Percentiles rank a stretch among this genome's conserved stretches.
phyloP scores from a whole-genome alignment of 2,797 vertebrate species.

The Argya squamiceps region DNA sequence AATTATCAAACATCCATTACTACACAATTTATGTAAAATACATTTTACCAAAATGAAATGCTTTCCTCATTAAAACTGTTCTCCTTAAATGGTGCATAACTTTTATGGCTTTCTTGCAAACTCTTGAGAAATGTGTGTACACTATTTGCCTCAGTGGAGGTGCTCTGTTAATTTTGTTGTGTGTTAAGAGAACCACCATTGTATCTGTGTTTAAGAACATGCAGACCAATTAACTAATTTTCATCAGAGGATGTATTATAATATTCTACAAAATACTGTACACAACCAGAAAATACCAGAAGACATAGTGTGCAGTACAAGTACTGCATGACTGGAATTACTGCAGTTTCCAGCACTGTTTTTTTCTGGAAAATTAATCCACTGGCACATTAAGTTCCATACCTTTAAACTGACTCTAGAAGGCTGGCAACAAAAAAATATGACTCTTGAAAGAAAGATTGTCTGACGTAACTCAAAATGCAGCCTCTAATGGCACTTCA shows the following conservation, averaged over 20 bases:
- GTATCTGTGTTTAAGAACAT: not conserved
- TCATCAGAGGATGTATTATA: not conserved
- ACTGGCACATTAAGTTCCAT: not conserved
- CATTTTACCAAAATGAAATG: not conserved
- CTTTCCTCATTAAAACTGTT: not conserved
- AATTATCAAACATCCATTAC: not conserved
- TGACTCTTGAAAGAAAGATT: not conserved
- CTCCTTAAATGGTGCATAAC: not conserved
- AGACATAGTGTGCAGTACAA: not conserved
- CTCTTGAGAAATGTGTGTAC: rapidly evolving
- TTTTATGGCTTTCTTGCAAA: not conserved
- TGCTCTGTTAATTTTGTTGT: not conserved
- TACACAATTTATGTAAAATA: not conserved
- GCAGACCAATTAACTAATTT: not conserved
- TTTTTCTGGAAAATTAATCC: not conserved
- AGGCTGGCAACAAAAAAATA: not conserved
- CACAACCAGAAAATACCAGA: not conserved
- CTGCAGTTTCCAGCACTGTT: not conserved
- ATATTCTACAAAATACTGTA: not conserved
- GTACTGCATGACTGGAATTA: not conserved
- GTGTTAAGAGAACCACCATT: not conserved
- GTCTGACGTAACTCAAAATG: not conserved
- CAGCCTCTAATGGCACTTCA: not conserved
- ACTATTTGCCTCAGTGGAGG: not conserved
- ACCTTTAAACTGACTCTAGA: not conserved